Evolutionary conservation across 2,113 vertebrate species (phyloP).

Genomic region (Kryptolebias marmoratus): DNA sequence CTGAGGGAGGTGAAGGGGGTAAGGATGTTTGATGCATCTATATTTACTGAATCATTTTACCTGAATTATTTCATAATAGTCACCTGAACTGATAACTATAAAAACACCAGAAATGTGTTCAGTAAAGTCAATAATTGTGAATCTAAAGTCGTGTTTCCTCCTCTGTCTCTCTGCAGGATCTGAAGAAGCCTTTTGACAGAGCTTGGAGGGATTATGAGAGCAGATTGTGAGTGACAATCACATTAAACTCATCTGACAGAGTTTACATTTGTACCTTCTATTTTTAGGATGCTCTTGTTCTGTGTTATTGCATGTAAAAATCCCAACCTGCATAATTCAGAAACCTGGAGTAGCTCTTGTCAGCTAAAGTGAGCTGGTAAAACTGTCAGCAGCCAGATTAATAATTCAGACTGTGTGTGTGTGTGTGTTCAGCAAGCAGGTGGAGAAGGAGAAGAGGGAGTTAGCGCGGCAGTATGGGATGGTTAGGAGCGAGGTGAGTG

Average conservation of each 20-base stretch:
- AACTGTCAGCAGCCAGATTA: not conserved
- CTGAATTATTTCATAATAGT: not conserved
- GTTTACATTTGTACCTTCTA: not conserved
- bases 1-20: constrained; percentile 74
- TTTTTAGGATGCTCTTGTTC: not conserved
- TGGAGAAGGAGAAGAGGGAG: constrained; percentile 76
- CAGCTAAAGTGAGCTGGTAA: not conserved
- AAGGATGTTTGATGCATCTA: constrained; percentile 11
- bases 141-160: not conserved
- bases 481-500: constrained; percentile 72
- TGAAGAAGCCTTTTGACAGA: constrained; percentile 73
- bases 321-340: constrained; percentile 4
- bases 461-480: constrained; percentile 72
- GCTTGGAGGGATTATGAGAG: constrained; percentile 73
- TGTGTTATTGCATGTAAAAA: not conserved
- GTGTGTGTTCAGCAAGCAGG: constrained; percentile 65
- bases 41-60: not conserved
- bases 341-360: not conserved
- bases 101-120: not conserved
- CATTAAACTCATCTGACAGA: not conserved
- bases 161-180: constrained; percentile 45
- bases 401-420: constrained; percentile 2
- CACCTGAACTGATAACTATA: not conserved
- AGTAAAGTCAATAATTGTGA: not conserved
- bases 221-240: constrained; percentile 66